Percentiles rank a stretch among this genome's conserved stretches.
Evolutionary conservation across 1,140 invertebrate species (phyloP).

Genomic region (Drosophila prosaltans): DNA sequence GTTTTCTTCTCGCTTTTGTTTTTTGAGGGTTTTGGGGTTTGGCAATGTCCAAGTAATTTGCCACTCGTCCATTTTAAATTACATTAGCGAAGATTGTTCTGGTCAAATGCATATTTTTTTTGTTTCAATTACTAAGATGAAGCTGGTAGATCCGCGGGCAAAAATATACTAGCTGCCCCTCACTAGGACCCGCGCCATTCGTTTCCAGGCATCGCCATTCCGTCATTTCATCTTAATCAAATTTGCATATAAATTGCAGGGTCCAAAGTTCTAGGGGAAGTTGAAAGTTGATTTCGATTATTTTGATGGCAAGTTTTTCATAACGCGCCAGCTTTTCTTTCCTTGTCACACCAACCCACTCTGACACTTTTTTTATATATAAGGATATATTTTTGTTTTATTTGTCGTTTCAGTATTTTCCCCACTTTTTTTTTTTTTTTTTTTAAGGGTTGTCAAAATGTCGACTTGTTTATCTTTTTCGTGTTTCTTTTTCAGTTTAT

Average conservation of each 20-base stretch:
- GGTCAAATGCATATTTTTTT: constrained; percentile 74
- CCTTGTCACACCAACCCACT: constrained; percentile 14
- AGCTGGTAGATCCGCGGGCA: constrained; percentile 17
- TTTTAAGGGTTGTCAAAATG: constrained; percentile 71
- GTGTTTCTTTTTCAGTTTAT: neutral
- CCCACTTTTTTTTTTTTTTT: neutral
- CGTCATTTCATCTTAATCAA: constrained; percentile 70
- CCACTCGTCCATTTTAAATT: constrained; percentile 80
- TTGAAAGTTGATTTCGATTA: constrained; percentile 78
- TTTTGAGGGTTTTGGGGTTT: constrained; percentile 9
- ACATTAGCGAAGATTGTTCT: constrained; percentile 62
- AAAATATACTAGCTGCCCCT: constrained; percentile 18
- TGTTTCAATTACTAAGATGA: constrained; percentile 68
- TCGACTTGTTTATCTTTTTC: constrained; percentile 73
- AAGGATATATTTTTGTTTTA: neutral
- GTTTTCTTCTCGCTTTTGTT: constrained; percentile 15
- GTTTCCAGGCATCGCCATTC: constrained; percentile 13
- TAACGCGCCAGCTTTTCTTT: neutral
- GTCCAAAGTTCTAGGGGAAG: constrained; percentile 53
- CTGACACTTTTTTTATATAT: constrained; percentile 14
- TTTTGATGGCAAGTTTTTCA: constrained; percentile 56
- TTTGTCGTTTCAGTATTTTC: neutral
- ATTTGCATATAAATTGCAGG: constrained; percentile 80
- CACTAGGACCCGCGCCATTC: constrained; percentile 2
- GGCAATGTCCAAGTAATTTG: constrained; percentile 72